phyloP scores from a whole-genome alignment of 2,113 vertebrate genomes.

The Melozone crissalis region DNA sequence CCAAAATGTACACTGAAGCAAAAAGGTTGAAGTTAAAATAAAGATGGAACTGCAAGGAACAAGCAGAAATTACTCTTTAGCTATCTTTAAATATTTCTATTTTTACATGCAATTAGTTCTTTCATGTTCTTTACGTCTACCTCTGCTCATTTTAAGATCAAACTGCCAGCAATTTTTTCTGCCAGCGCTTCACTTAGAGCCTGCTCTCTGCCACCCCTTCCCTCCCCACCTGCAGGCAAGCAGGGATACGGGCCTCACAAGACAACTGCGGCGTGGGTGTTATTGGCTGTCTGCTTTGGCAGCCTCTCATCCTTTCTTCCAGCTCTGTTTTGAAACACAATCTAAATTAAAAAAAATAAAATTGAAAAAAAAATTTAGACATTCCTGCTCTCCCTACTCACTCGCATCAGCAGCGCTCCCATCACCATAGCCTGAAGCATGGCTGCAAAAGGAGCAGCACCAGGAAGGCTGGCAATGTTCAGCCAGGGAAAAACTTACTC shows the following conservation, averaged over 20 bases:
- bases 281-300: conserved; percentile 62
- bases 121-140: neutral
- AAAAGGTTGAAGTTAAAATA: neutral
- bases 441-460: neutral
- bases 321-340: conserved; percentile 64
- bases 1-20: neutral
- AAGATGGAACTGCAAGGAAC: neutral
- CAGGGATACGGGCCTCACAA: conserved; percentile 51
- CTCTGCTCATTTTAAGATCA: conserved; percentile 38
- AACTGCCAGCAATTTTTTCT: neutral
- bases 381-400: neutral
- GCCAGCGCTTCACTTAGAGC: conserved; percentile 24
- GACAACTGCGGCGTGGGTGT: conserved; percentile 56
- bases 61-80: neutral
- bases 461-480: neutral
- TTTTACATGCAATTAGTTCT: neutral
- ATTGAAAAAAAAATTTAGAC: neutral
- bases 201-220: conserved; percentile 26
- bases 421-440: neutral
- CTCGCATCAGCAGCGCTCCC: neutral
- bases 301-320: conserved; percentile 54
- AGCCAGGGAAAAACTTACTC: neutral
- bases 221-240: conserved; percentile 65
- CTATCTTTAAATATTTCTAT: neutral
- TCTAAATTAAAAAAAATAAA: neutral